These are phyloP conservation scores for Hirtodrosophila cameraria DNA, from an alignment of 2,888 invertebrate genomes.

Conservation along the genomic window DNA sequence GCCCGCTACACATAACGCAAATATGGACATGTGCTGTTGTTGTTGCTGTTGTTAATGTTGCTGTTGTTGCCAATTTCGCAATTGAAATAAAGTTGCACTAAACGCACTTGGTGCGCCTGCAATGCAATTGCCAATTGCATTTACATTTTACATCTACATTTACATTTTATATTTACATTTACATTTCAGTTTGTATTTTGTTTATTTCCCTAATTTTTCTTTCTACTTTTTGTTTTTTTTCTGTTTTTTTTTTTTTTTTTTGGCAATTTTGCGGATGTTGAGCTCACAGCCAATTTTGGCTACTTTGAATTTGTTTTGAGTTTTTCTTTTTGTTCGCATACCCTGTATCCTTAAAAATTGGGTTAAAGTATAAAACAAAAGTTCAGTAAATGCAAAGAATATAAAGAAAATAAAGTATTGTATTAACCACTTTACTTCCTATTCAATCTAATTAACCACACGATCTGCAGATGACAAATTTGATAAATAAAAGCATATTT, in stretches of 20 bases:
- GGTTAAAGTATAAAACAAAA: background rate
- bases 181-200: slow-evolving; percentile 28
- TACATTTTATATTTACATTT: slow-evolving; percentile 46
- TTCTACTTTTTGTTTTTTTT: slow-evolving; percentile 10
- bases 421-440: no score
- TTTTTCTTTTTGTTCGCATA: no score
- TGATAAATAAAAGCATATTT: no score
- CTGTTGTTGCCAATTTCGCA: slow-evolving; percentile 60
- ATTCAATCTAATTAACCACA: no score
- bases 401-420: no score
- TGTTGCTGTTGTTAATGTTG: slow-evolving; percentile 18
- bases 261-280: slow-evolving; percentile 20
- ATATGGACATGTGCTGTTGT: slow-evolving; percentile 64
- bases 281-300: background rate
- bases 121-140: slow-evolving; percentile 48
- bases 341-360: background rate
- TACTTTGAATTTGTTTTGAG: background rate
- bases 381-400: no score
- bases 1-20: slow-evolving; percentile 73
- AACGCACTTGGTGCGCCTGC: slow-evolving; percentile 56
- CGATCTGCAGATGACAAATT: no score
- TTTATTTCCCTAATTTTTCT: slow-evolving; percentile 17
- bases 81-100: slow-evolving; percentile 73
- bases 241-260: slow-evolving; percentile 8
- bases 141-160: slow-evolving; percentile 51